Evolutionary conservation across 2,797 vertebrate species (phyloP), one percentile per base, ranked within the genome.

Genomic region (Loris lydekkerianus): DNA sequence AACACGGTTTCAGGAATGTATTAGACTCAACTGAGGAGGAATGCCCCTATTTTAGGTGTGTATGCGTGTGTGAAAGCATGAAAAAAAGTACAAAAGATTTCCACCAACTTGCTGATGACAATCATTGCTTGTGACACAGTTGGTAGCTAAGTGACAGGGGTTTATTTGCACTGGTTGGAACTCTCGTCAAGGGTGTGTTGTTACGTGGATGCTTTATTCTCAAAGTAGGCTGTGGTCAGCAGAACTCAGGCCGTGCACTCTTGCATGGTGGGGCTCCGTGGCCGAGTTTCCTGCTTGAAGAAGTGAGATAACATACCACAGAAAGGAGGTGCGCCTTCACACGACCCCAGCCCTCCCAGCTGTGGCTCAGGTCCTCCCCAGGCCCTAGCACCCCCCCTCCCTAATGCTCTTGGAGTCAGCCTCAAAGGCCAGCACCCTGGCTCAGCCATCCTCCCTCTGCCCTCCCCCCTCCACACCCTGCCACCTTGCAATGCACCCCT

Each of bases 281-380:
- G 75, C 56, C 0, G 0, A 1, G 56, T 43, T 96, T 97, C 97
- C 96, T 95, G 95, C 92, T 95, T 67, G 17, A 86, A 86, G 96
- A 94, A 92, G 53, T 15, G 46, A 95, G 96, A 92, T 70, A 94
- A 76, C 60, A 14, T 25, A 91, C 93, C 94, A 61, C 96, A 81
- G 49, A 60, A 72, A 49, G 0, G 0, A 77, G 67, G 72, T 89
- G 37, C 31, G 2, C 5, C 91, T 83, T 25, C 18, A 56, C 83
- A 91, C 53, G 21, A 7, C 21, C 58, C 56, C 61, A 1, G 10
- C 60, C 70, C 18, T 96, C 90, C 81, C 34, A 7, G 87, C 86
- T 89, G 7, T 49, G 6, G 60, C 60, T 20, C 0, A 2, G 29
- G 72, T 60, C 63, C 63, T 81, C 84, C 86, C 70, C 46, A 3